Percentiles rank a stretch among this genome's conserved stretches.
Conservation (phyloP, 2,888 invertebrate genomes). For the Drosophila antonietae region DNA sequence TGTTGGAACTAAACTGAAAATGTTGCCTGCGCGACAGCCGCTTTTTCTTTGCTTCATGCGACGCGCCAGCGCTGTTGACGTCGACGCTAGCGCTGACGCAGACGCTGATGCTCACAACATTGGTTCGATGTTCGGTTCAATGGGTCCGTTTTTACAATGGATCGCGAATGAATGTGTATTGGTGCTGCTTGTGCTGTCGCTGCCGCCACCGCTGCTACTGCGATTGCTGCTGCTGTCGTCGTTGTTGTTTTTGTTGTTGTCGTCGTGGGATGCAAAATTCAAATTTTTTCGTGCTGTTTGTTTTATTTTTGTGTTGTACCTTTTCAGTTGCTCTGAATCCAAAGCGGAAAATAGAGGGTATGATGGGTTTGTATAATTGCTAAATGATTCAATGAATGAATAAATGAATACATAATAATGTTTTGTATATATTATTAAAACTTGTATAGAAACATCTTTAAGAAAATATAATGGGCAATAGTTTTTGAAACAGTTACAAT, state of each 20-base stretch:
- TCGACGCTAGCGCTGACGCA: constrained; percentile 31
- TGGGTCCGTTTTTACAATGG: constrained; percentile 54
- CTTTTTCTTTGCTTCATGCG: constrained; percentile 80
- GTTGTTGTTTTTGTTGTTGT: constrained; percentile 1
- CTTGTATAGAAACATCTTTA: neutral
- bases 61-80: constrained; percentile 42
- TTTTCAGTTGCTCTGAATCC: constrained; percentile 40
- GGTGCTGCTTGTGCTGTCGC: constrained; percentile 20
- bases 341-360: constrained; percentile 22
- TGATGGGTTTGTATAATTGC: constrained; percentile 12
- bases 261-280: constrained; percentile 68
- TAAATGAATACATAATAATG: too few relatives aligned
- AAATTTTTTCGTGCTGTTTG: constrained; percentile 61
- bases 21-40: constrained; percentile 69
- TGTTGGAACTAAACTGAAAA: constrained; percentile 82
- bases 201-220: neutral
- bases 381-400: neutral
- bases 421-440: neutral
- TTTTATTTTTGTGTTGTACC: constrained; percentile 69
- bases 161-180: constrained; percentile 37
- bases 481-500: too few relatives aligned
- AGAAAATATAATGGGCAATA: too few relatives aligned
- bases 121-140: constrained; percentile 46
- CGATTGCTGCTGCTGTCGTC: constrained; percentile 1
- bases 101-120: constrained; percentile 37